Percentiles rank a stretch among this genome's conserved stretches.
Conservation (phyloP, 2,888 invertebrate genomes). For the Bruchidius siliquastri region DNA sequence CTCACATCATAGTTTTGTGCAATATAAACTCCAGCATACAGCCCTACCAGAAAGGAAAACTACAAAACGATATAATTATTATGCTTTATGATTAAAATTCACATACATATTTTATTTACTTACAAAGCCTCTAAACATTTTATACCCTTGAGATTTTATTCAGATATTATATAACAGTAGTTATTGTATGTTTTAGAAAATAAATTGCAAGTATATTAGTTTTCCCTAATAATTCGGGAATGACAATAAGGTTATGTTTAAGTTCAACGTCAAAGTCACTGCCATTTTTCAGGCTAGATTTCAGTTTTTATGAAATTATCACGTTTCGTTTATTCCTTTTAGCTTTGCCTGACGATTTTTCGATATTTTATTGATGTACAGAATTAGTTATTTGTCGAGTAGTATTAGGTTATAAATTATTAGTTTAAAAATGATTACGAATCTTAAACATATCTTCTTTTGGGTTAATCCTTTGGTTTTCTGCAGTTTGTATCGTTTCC, state of each 20-base stretch:
- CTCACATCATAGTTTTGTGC: slow-evolving; percentile 73
- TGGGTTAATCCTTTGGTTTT: no score
- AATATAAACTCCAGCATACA: slow-evolving; percentile 69
- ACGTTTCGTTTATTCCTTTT: no score
- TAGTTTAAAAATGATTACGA: no score
- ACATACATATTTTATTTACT: slow-evolving; percentile 18
- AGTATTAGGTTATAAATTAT: no score
- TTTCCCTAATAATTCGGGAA: not conserved
- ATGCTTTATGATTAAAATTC: slow-evolving; percentile 8
- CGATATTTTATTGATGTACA: no score
- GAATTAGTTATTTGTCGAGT: no score
- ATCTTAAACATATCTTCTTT: no score
- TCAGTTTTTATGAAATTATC: no score
- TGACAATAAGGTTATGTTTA: not conserved
- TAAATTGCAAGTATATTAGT: not conserved
- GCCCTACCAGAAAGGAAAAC: slow-evolving; percentile 64
- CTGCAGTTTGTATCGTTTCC: no score
- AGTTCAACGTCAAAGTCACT: not conserved
- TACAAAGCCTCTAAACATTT: slow-evolving; percentile 42
- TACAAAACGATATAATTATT: slow-evolving; percentile 44
- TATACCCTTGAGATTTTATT: not conserved
- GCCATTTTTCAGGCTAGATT: no score
- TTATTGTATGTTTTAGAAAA: not conserved
- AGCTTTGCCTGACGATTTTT: no score
- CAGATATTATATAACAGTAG: not conserved